Conservation (phyloP, 2,888 invertebrate species). For the Phlogophora meticulosa region DNA sequence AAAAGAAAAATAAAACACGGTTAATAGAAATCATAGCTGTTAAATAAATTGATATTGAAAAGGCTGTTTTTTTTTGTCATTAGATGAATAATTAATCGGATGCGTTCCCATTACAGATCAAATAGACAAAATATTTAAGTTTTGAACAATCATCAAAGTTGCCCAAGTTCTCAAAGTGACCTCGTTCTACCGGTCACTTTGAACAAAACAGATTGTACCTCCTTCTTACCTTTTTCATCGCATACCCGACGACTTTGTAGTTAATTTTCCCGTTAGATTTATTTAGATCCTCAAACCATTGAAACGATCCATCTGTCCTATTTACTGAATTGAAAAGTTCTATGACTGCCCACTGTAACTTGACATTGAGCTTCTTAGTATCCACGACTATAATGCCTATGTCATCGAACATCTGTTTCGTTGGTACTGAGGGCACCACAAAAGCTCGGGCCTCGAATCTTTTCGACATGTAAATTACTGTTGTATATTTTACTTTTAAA, state of each 20-base stretch:
- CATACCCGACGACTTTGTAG: slow-evolving; percentile 77
- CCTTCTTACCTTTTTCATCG: slow-evolving; percentile 69
- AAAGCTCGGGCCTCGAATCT: slow-evolving; percentile 69
- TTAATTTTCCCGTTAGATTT: slow-evolving; percentile 39
- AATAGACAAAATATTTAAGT: no score
- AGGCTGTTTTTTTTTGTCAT: no score
- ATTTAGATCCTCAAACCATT: slow-evolving; percentile 73
- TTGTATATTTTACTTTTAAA: slow-evolving; percentile 74
- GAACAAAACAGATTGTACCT: no score
- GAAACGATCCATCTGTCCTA: slow-evolving; percentile 73
- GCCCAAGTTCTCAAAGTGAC: no score
- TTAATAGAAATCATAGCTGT: no score
- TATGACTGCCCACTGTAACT: slow-evolving; percentile 66
- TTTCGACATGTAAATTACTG: slow-evolving; percentile 69
- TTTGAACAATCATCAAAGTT: no score
- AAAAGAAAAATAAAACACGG: no score
- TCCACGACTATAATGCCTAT: slow-evolving; percentile 79
- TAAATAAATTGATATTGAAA: no score
- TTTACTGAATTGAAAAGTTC: slow-evolving; percentile 62
- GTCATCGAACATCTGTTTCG: slow-evolving; percentile 79
- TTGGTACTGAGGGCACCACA: slow-evolving; percentile 71
- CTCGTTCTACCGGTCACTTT: no score
- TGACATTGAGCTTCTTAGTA: slow-evolving; percentile 14
- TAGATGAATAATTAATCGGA: no score
- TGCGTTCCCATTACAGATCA: no score